Percentiles rank a stretch among this genome's conserved stretches.
Evolutionary conservation across 1,140 invertebrate genomes (phyloP).

Genomic region (Helicorthomorpha holstii): DNA sequence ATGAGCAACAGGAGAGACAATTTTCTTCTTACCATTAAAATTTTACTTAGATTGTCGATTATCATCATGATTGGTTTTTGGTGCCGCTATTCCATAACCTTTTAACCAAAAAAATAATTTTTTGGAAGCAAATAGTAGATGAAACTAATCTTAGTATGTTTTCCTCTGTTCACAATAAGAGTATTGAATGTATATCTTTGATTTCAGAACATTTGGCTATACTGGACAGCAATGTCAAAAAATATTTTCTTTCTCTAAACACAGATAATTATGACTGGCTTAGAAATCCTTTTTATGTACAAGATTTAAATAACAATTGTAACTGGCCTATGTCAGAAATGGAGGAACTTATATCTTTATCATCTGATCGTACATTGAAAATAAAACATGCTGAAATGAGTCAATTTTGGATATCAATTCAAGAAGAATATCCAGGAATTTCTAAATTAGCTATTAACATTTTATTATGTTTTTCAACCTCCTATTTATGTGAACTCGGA

Average conservation of each 20-base stretch:
- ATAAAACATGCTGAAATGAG: background rate
- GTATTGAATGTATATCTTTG: background rate
- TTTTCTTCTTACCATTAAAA: too few species aligned
- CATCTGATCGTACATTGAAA: background rate
- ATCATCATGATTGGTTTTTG: too few species aligned
- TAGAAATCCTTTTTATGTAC: background rate
- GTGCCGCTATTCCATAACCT: too few species aligned
- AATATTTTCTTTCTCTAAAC: background rate
- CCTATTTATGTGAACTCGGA: background rate
- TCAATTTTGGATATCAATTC: background rate
- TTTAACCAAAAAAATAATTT: slow-evolving; percentile 1
- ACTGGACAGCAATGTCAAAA: background rate
- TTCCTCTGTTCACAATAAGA: background rate
- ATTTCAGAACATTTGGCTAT: background rate
- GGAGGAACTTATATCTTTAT: background rate
- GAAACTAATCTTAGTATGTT: background rate
- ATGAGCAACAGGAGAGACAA: too few species aligned
- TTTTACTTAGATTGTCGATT: too few species aligned
- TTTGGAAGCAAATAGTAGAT: background rate
- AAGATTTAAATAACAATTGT: background rate
- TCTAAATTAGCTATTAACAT: background rate
- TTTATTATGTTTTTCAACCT: background rate
- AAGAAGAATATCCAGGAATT: background rate
- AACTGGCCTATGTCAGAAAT: too few species aligned
- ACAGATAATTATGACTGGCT: background rate